These are phyloP conservation scores for Lutjanus campechanus DNA, from an alignment of 2,797 vertebrate species.

Conservation along the genomic window DNA sequence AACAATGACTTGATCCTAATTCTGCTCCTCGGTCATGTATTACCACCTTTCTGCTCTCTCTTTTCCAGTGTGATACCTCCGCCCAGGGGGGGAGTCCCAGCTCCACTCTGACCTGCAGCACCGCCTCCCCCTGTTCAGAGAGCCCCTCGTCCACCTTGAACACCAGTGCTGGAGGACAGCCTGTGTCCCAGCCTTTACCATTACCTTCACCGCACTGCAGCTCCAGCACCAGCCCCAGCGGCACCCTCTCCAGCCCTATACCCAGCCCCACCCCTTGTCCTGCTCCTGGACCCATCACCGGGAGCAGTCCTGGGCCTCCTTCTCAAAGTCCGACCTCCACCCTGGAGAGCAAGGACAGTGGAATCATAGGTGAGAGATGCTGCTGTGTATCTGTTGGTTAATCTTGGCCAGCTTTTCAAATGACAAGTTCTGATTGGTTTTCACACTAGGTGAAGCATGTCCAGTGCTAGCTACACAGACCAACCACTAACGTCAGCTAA, in stretches of 20 bases:
- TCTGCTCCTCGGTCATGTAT: not conserved
- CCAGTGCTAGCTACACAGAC: not conserved
- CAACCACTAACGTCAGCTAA: no score
- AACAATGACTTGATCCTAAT: no score
- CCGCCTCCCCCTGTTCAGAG: conserved; percentile 92
- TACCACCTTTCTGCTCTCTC: not conserved
- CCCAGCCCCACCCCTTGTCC: conserved; percentile 46
- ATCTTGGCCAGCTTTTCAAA: conserved; percentile 25
- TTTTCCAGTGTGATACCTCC: conserved; percentile 84
- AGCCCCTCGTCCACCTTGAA: conserved; percentile 94
- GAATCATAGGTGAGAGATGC: conserved; percentile 92
- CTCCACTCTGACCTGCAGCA: conserved; percentile 95
- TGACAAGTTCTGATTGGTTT: conserved; percentile 31
- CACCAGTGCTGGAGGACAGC: conserved; percentile 79
- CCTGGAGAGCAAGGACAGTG: conserved; percentile 97
- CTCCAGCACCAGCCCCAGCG: conserved; percentile 69
- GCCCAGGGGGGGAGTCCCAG: conserved; percentile 92
- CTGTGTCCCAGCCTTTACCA: conserved; percentile 58
- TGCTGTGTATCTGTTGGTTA: conserved; percentile 18
- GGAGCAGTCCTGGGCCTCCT: conserved; percentile 87
- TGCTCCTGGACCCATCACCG: conserved; percentile 62
- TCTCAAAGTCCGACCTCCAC: conserved; percentile 95
- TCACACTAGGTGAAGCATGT: conserved; percentile 26
- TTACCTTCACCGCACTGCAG: conserved; percentile 60
- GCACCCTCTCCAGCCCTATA: conserved; percentile 68